Conservation (phyloP, 2,113 vertebrate species). For the Tautogolabrus adspersus region DNA sequence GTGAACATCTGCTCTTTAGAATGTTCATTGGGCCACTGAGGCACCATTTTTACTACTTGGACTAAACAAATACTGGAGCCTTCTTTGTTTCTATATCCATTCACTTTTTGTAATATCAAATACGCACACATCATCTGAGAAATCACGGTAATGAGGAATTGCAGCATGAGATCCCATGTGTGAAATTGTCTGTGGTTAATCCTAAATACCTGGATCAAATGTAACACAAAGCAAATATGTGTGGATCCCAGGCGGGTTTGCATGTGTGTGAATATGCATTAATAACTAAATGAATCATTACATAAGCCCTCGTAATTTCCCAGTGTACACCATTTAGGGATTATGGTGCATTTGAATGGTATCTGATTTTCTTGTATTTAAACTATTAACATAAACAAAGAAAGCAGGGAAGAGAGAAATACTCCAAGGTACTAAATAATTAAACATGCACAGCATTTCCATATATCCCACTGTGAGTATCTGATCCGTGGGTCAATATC, state of each 20-base stretch:
- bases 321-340: neutral
- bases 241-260: conserved; percentile 1
- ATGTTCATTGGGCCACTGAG: too few species aligned
- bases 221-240: conserved; percentile 37
- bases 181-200: conserved; percentile 74
- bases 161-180: conserved; percentile 51
- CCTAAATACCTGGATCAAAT: conserved; percentile 54
- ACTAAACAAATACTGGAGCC: too few species aligned
- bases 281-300: too few species aligned
- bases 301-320: too few species aligned
- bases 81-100: too few species aligned
- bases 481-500: conserved; percentile 19
- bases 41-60: too few species aligned
- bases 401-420: neutral
- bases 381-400: neutral
- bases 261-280: neutral
- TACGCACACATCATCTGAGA: conserved; percentile 10
- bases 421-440: neutral
- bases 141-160: conserved; percentile 1
- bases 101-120: neutral
- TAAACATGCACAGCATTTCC: neutral
- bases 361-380: neutral
- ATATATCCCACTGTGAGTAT: conserved; percentile 12
- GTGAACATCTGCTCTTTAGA: too few species aligned
- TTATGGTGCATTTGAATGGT: too few species aligned